Evolutionary conservation across 1,140 invertebrate species (phyloP), one percentile per base, ranked within the genome.

Genomic region (Lepidurus apus): DNA sequence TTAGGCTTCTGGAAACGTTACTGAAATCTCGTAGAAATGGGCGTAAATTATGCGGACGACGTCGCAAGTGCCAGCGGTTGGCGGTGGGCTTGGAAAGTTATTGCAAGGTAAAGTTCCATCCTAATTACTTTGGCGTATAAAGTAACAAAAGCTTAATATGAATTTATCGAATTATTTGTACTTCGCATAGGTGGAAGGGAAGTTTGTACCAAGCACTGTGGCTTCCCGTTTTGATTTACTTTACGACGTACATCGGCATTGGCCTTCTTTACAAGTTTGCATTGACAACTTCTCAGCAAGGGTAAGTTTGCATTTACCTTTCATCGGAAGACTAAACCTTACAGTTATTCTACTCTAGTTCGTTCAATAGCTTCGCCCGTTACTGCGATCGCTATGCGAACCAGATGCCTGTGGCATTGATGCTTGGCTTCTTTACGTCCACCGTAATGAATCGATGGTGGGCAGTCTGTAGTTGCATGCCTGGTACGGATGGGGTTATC

Each of bases 401-500:
- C n/a, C 34, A 26, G n/a, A 74, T 79, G 24, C 78, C 78, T 1
- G 78, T 79, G 74, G 78, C 47, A 43, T 47, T 79, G 42, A 74
- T 79, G 34, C 78, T 79, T 13, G 78, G 78, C 11, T 79, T 79
- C 73, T 79, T 79, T 42, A 79, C 78, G 2, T 43, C 74, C 7
- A 65, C 43, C 21, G 43, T 79, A 10, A 75, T 79, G 78, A 74
- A 75, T 43, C 17, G 78, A 74, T 79, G 78, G 78, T 79, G 78
- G 78, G 73, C 78, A n/a, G 73, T 79, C 1, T 79, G 75, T 13
- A 74, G 73, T 9, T 43, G 34, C 24, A 79, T 79, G 13, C 78
- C 78, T 34, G 78, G 78, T 24, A 79, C 78, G 34, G 78, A 74
- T n/a, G 75, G 75, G 26, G 75, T 79, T 26, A 79, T 79, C 73